Base-by-base conservation (phyloP, 1,140 invertebrate genomes). In the Platyscapa corneri region DNA sequence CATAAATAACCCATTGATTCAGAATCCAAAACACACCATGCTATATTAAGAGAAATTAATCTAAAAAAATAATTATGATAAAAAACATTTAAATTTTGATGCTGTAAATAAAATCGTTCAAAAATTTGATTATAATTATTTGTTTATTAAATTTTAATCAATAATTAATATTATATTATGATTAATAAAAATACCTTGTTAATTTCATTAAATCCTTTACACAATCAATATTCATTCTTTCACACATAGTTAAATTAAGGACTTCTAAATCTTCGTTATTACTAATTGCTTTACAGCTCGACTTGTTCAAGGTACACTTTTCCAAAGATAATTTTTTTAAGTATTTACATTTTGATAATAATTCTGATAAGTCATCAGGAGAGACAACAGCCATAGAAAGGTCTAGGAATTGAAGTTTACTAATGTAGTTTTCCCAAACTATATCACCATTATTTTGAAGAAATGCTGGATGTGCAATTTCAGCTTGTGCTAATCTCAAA, bases 261-360 rank as follows among this genome's bases (percentile, higher is more conserved):
- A 95, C 94, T 90, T 96, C 95, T 82, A 97, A 90, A 42, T 95
- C 92, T 72, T 88, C 90, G 90, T 97, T 97, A 89, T 95, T 88
- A 87, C 95, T 95, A 67, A 98, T 95, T 67, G 95, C 94, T 79
- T 91, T 86, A 88, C 96, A 96, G 70, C 96, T 95, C 8, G 90
- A 89, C 88, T 95, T 93, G 90, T 95, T 95, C 0, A 98, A 74
- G 30, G 91, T 91, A 84, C 96, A 95, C 87, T 96, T 96, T 93
- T 98, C 97, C 72, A 98, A 90, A 88, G 97, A 98, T 3, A 98
- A 91, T 92, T 98, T 98, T 88, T 95, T 95, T 37, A 98, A 93
- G 49, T 94, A 94, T 32, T 93, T 93, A 92, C 97, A 98, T 23
- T 94, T 94, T 0, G 91, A 91, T 27, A 98, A 93, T 14, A 98